A percentile compares a stretch with the other conserved stretches of the same genome.
phyloP scores from a whole-genome alignment of 2,797 vertebrate species.

The Alosa sapidissima region DNA sequence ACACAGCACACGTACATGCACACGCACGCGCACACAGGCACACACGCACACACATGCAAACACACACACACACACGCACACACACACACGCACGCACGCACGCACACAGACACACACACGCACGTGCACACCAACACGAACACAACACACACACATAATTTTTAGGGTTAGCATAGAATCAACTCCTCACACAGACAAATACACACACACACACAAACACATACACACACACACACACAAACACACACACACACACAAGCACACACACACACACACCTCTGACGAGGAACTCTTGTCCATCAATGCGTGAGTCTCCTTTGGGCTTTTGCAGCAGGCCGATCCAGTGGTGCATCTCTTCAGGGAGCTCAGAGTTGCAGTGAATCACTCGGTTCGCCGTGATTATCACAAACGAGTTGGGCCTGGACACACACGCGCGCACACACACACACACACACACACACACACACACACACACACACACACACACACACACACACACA shows the following conservation, averaged over 20 bases:
- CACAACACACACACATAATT: too few relatives aligned
- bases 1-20: not conserved
- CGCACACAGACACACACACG: not conserved
- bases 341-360: constrained; percentile 89
- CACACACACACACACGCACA: not conserved
- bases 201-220: not conserved
- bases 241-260: not conserved
- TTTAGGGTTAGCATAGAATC: not conserved
- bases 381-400: constrained; percentile 85
- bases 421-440: constrained; percentile 32
- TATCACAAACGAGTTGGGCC: constrained; percentile 85
- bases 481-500: not conserved
- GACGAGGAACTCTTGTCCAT: constrained; percentile 82
- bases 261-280: constrained; percentile 68
- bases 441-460: not conserved
- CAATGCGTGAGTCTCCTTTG: constrained; percentile 76
- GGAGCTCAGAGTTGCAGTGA: constrained; percentile 82
- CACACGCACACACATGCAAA: not conserved
- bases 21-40: not conserved
- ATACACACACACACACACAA: not conserved
- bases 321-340: constrained; percentile 84
- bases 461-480: not conserved
- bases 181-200: not conserved
- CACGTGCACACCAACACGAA: too few relatives aligned
- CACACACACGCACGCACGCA: not conserved